Base-by-base conservation (phyloP, 2,888 invertebrate species). In the Patella depressa region DNA sequence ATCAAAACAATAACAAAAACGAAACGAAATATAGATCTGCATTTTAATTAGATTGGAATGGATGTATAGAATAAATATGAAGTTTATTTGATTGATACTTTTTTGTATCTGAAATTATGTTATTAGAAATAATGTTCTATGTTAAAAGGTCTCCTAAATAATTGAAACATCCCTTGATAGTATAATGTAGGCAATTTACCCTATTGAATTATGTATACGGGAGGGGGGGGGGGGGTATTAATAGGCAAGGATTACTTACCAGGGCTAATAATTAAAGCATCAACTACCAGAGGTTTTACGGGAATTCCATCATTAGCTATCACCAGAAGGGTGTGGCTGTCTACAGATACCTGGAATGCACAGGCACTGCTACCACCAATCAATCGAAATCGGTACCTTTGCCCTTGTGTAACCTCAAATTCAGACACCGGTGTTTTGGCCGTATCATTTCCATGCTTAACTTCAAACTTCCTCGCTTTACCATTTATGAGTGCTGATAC, bases 231-330 rank as follows among this genome's bases (percentile, higher is more conserved):
- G 5, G 53, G 24, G 7, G 17, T 2, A 9, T 45, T 45, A 1
- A 45, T 45, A 5, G 34, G 5, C 34, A 45, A 9, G 0, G 45
- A 7, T 45, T 45, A 29, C 53, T 70, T 72, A 83, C 85, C 83
- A 65, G 84, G 80, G 75, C 80, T 75, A 2, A 86, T 78, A 19
- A 85, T 78, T 55, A 86, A 77, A 11, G 81, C 81, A 15, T 83
- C 83, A 11, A 83, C 83, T 15, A 75, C 72, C 7, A 74, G 73
- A 15, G 84, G 80, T 24, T 74, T 65, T 14, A 87, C 76, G 11
- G 86, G 82, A n/a, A 53, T 24, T 3, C 88, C 87, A 72, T 88
- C 88, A 11, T 80, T 80, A 34, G 86, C 80, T 14, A 87, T 82
- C 5, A 87, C 81, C 24, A 75, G 78, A n/a, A 88, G 73, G 3